These are phyloP conservation scores for Mus caroli DNA, from an alignment of 2,797 vertebrate genomes.

Conservation along the genomic window DNA sequence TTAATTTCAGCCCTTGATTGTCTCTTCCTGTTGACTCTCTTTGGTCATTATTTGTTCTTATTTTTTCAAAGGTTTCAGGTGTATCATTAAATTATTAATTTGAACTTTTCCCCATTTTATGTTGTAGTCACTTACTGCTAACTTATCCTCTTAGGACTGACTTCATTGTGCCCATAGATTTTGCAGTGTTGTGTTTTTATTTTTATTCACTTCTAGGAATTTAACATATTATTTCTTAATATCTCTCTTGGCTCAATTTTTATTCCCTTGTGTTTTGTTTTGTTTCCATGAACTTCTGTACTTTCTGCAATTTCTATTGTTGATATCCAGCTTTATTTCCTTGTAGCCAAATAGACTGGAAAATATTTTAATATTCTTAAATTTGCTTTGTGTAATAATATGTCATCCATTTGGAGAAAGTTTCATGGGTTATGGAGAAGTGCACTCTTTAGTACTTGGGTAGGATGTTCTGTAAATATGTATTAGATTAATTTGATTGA, in stretches of 20 bases:
- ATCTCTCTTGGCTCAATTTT: neutral
- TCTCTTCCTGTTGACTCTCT: neutral
- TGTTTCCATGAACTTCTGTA: neutral
- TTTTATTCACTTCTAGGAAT: neutral
- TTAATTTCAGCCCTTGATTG: neutral
- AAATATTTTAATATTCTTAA: neutral
- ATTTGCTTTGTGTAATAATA: neutral
- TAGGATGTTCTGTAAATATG: neutral
- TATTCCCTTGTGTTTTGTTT: neutral
- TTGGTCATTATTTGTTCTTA: neutral
- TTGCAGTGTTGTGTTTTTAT: neutral
- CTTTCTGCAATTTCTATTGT: neutral
- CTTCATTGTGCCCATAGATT: neutral
- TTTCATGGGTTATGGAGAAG: neutral
- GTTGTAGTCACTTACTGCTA: neutral
- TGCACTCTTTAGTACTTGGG: neutral
- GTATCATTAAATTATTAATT: neutral
- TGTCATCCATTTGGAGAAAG: neutral
- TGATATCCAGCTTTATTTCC: neutral
- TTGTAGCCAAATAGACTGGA: neutral
- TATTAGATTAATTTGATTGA: neutral
- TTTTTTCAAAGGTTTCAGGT: neutral
- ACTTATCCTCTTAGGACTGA: neutral
- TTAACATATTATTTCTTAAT: neutral
- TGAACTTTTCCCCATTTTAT: neutral